phyloP scores from a whole-genome alignment of 2,888 invertebrate genomes.

The Ichneumoninae sp. region DNA sequence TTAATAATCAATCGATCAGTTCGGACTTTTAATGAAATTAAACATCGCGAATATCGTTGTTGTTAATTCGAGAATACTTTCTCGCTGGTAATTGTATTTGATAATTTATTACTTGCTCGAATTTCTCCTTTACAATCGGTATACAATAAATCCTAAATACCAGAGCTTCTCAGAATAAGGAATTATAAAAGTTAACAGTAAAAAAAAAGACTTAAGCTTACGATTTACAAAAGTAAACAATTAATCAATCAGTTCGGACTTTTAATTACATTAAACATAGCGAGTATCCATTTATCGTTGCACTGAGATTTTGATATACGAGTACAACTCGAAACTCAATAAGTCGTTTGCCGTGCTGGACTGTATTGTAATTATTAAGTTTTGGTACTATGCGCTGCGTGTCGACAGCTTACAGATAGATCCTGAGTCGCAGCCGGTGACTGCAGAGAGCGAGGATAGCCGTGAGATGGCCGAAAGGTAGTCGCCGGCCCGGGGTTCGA shows the following conservation, averaged over 20 bases:
- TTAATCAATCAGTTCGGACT: background rate
- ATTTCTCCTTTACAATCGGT: too few relatives aligned
- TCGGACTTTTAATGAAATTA: background rate
- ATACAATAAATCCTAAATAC: too few relatives aligned
- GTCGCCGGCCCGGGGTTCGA: conserved; percentile 54
- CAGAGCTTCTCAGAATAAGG: too few relatives aligned
- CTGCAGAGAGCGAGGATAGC: conserved; percentile 59
- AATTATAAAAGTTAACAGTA: too few relatives aligned
- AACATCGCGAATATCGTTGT: too few relatives aligned
- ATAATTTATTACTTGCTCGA: too few relatives aligned
- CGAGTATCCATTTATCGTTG: background rate
- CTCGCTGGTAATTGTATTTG: too few relatives aligned
- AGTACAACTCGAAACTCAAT: background rate
- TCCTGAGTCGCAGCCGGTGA: conserved; percentile 10
- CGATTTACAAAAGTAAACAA: background rate
- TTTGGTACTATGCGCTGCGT: conserved; percentile 1
- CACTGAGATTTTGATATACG: background rate
- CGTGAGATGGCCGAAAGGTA: conserved; percentile 78
- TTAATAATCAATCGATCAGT: background rate
- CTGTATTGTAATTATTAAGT: conserved; percentile 3
- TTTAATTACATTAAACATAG: background rate
- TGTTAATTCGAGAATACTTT: too few relatives aligned
- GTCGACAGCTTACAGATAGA: conserved; percentile 49
- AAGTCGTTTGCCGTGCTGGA: background rate
- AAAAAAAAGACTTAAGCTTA: too few relatives aligned